A percentile compares a stretch with the other conserved stretches of the same genome.
These are phyloP conservation scores for Myiopsitta monachus DNA, from an alignment of 2,113 vertebrate genomes.

Conservation along the genomic window DNA sequence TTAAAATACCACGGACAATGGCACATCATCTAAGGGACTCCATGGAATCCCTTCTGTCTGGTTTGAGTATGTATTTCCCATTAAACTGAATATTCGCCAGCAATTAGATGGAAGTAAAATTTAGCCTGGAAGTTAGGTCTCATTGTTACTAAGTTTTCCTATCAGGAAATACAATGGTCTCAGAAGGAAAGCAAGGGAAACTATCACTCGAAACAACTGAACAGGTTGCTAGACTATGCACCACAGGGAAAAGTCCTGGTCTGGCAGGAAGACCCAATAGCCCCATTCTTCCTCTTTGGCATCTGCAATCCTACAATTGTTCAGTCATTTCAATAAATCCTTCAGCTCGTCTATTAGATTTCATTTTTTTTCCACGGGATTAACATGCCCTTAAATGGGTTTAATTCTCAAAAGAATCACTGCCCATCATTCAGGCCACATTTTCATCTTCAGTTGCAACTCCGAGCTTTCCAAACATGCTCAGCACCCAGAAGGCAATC, in stretches of 20 bases:
- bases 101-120: neutral
- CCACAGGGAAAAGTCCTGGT: neutral
- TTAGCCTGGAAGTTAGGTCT: neutral
- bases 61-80: neutral
- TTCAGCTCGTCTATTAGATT: slow-evolving; percentile 16
- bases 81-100: neutral
- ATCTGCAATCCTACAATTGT: neutral
- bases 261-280: slow-evolving; percentile 43
- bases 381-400: neutral
- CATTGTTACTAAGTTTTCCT: slow-evolving; percentile 47
- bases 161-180: slow-evolving; percentile 40
- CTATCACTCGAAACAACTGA: neutral
- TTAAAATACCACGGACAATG: neutral
- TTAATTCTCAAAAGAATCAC: neutral
- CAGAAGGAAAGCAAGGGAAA: slow-evolving; percentile 50
- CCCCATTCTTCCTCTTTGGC: slow-evolving; percentile 54
- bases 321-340: slow-evolving; percentile 49
- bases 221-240: neutral
- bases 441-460: neutral
- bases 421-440: neutral
- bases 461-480: neutral
- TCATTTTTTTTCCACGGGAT: neutral
- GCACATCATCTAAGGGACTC: neutral
- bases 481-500: neutral
- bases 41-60: neutral